Conservation (phyloP, 2,888 invertebrate species). For the Apodemia duryi region DNA sequence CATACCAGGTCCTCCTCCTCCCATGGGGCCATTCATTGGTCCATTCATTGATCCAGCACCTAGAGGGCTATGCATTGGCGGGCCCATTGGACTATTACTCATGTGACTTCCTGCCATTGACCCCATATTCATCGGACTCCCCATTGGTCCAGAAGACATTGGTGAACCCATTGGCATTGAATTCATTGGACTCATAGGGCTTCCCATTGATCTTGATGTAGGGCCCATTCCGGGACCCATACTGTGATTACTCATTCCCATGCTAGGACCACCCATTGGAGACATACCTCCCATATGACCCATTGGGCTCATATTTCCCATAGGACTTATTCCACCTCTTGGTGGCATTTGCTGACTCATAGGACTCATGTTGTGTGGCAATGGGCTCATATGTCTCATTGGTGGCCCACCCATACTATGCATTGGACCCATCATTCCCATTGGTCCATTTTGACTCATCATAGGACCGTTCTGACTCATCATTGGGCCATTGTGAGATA, state of each 20-base stretch:
- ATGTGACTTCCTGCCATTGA: slow-evolving; percentile 81
- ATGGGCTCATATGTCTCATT: slow-evolving; percentile 83
- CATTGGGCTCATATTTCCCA: slow-evolving; percentile 86
- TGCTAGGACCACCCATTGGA: slow-evolving; percentile 85
- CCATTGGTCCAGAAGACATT: slow-evolving; percentile 84
- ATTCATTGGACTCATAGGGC: slow-evolving; percentile 88
- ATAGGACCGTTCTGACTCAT: slow-evolving; percentile 82
- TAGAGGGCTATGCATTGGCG: slow-evolving; percentile 86
- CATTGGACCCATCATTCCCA: slow-evolving; percentile 82
- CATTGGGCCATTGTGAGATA: slow-evolving; percentile 80
- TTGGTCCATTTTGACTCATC: slow-evolving; percentile 84
- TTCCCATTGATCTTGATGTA: slow-evolving; percentile 81
- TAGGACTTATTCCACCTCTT: slow-evolving; percentile 82
- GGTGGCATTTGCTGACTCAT: slow-evolving; percentile 83
- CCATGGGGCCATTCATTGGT: slow-evolving; percentile 78
- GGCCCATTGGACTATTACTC: slow-evolving; percentile 86
- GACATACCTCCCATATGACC: slow-evolving; percentile 84
- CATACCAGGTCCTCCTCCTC: slow-evolving; percentile 80
- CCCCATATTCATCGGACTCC: slow-evolving; percentile 86
- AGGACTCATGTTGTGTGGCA: slow-evolving; percentile 80
- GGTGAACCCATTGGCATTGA: slow-evolving; percentile 85
- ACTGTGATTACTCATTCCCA: slow-evolving; percentile 82
- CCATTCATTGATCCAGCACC: slow-evolving; percentile 79
- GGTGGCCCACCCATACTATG: slow-evolving; percentile 81
- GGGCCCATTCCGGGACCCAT: slow-evolving; percentile 81